These are phyloP conservation scores for Oryzias javanicus DNA, from an alignment of 2,113 vertebrate genomes.

Conservation along the genomic window DNA sequence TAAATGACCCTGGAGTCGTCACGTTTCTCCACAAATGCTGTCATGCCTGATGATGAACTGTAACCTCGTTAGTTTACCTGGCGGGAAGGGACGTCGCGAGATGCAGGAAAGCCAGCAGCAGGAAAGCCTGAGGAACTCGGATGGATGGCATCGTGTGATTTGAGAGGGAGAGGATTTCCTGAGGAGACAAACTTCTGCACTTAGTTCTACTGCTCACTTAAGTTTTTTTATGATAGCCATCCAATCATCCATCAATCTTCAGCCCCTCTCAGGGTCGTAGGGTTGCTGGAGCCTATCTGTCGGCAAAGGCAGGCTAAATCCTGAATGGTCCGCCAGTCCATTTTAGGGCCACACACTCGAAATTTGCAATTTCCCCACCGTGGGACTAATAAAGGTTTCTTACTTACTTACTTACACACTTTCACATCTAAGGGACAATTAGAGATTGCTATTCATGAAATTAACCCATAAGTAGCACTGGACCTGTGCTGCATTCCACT, in stretches of 20 bases:
- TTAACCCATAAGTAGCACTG: no score
- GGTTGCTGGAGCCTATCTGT: not conserved
- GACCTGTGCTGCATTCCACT: no score
- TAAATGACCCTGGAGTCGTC: no score
- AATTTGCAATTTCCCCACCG: no score
- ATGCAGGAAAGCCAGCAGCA: conserved; percentile 65
- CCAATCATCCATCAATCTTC: not conserved
- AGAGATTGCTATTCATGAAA: no score
- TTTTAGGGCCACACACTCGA: no score
- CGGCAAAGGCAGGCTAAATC: not conserved
- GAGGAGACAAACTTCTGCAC: conserved; percentile 13
- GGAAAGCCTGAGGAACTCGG: conserved; percentile 51
- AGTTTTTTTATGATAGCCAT: not conserved
- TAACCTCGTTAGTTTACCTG: conserved; percentile 48
- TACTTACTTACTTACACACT: no score
- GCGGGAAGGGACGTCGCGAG: conserved; percentile 59
- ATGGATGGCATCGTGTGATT: conserved; percentile 52
- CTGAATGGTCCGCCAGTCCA: not conserved
- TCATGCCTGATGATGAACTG: no score
- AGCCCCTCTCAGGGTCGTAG: not conserved
- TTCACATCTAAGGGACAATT: no score
- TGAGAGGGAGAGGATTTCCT: conserved; percentile 39
- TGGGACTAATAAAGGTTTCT: no score
- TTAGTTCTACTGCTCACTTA: not conserved
- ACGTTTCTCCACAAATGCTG: no score